Base-by-base conservation (phyloP, 1,140 invertebrate genomes). In the Maniola jurtina region DNA sequence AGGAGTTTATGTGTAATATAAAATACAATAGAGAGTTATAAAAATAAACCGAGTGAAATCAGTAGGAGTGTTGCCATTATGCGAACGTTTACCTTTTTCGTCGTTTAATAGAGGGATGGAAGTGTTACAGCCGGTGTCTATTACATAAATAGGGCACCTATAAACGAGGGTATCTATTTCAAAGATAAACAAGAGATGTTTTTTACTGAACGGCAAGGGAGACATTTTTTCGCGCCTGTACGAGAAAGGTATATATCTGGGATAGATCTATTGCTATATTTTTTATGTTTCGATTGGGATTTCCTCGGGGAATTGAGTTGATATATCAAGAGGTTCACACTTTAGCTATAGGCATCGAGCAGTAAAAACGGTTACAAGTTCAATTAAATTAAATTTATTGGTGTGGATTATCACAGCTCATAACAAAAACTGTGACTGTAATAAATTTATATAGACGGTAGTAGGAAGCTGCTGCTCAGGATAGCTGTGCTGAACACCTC, bases 21-120 rank as follows among this genome's bases (percentile, higher is more conserved):
- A 42, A 45, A 59, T 16, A 40, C 25, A 14, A 61, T 52, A 9
- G 14, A 14, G 8, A 11, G 16, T 34, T 59, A 42, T 42, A 60
- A 42, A 52, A 36, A 25, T 14, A 65, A 42, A 60, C 57, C n/a
- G 47, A 14, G 47, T 3, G 64, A 36, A 60, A 60, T 60, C 56
- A 60, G 38, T 33, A 16, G 35, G 42, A 54, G 50, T 34, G 6
- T 38, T 61, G 35, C 47, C 15, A 61, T 52, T 35, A 36, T 58
- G 15, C 34, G 47, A 61, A 52, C 45, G 34, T 45, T 45, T 52
- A 52, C 48, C 14, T 15, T 48, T 48, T 48, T 52, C 16, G 14
- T 52, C 42, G 48, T 52, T 25, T 9, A 15, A 25, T 15, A 15
- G 48, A 25, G 14, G 48, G 16, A 25, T 16, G 48, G 10, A 5